These are phyloP conservation scores for Odobenus rosmarus DNA, from an alignment of 2,113 vertebrate genomes.

Conservation along the genomic window DNA sequence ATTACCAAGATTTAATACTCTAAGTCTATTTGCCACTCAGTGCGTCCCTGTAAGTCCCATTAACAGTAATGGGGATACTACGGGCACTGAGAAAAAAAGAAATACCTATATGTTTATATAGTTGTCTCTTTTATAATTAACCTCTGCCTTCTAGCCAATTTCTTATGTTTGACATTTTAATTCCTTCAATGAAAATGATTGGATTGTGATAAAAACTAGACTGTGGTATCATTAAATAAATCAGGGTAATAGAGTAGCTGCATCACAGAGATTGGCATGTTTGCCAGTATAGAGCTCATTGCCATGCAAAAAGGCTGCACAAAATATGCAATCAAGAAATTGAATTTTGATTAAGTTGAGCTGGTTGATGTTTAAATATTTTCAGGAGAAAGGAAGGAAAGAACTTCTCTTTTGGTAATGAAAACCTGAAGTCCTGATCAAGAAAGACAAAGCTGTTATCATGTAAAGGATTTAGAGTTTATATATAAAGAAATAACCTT, in stretches of 20 bases:
- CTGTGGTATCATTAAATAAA: neutral
- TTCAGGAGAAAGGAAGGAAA: neutral
- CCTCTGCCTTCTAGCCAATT: conserved; percentile 18
- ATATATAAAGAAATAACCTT: neutral
- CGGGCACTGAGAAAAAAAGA: neutral
- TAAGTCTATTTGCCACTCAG: conserved; percentile 17
- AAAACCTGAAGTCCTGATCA: neutral
- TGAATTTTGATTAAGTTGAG: neutral
- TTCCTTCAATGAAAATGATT: neutral
- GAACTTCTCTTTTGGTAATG: neutral
- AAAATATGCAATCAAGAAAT: neutral
- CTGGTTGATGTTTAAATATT: neutral
- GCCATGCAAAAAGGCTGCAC: neutral
- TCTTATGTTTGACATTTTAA: conserved; percentile 1
- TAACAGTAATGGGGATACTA: conserved; percentile 8
- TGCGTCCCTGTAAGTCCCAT: neutral
- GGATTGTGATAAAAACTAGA: conserved; percentile 24
- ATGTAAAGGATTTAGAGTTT: neutral
- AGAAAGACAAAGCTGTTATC: neutral
- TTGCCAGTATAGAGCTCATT: neutral
- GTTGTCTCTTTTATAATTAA: conserved; percentile 24
- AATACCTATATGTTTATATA: neutral
- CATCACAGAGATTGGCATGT: neutral
- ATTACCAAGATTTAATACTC: conserved; percentile 27
- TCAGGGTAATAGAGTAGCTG: neutral